A percentile compares a stretch with the other conserved stretches of the same genome.
phyloP scores from a whole-genome alignment of 2,113 vertebrate genomes.

The Tragelaphus scriptus region DNA sequence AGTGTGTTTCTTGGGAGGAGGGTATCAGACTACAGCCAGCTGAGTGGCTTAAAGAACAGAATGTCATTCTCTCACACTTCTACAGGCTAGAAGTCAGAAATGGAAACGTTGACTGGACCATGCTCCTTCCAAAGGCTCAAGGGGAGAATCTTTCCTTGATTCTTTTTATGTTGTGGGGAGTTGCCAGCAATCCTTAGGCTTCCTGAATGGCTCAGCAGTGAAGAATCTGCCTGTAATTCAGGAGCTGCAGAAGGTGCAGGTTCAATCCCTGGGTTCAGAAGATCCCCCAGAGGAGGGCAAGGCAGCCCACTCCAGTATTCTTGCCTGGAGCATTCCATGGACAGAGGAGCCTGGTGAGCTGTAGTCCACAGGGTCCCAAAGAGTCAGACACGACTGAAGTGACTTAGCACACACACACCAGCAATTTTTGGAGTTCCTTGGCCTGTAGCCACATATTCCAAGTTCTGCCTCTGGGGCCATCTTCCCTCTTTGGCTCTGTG shows the following conservation, averaged over 20 bases:
- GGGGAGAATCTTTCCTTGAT: background rate
- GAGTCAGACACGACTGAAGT: background rate
- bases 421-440: background rate
- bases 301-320: background rate
- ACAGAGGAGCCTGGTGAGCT: background rate
- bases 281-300: background rate
- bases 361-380: background rate
- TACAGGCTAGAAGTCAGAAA: background rate
- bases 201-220: background rate
- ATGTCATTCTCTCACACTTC: background rate
- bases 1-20: background rate
- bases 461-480: background rate
- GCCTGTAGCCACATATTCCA: background rate
- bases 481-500: background rate
- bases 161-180: background rate
- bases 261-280: background rate
- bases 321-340: background rate
- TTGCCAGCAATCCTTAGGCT: background rate
- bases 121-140: background rate
- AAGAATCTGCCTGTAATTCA: background rate
- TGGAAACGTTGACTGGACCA: too few species aligned
- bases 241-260: background rate
- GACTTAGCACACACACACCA: background rate
- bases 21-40: background rate
- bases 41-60: background rate